Base-by-base conservation (phyloP, 2,113 vertebrate genomes). In the Dromiciops gliroides region DNA sequence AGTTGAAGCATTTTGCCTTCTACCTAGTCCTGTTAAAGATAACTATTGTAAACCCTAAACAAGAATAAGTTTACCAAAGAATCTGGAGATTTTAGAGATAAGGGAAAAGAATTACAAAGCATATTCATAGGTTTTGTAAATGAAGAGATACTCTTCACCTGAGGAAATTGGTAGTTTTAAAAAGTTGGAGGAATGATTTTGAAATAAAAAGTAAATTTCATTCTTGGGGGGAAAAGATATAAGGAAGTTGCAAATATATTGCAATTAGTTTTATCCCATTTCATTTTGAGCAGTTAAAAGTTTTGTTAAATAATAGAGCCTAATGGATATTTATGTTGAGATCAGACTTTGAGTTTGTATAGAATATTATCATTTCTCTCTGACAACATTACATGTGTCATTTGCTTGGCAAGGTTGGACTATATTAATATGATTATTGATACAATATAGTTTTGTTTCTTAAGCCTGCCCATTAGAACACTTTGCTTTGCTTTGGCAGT, bases 241-340 rank as follows among this genome's bases (percentile, higher is more conserved):
- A 95, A 96, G 96, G 97, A 97, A 96, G 95, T 95, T 97, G 96
- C 97, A 98, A 97, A 97, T 96, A 60, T 95, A 97, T 94, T 97
- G 48, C 95, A 94, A 96, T 97, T 97, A 96, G 89, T 97, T 98
- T 98, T 47, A 94, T 98, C 96, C 91, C 51, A 37, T 97, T 97
- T 97, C 97, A 67, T 96, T 98, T 97, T 97, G 97, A 95, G 93
- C 93, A 97, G 48, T 96, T 95, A 1, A 51, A 95, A 97, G 31
- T 88, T 91, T 92, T 97, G 94, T 53, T 97, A 96, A 96, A 23
- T 83, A 95, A 94, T 94, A 88, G 95, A 97, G 95, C n/a, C 50
- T n/a, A 92, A 92, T 97, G 89, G 92, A 51, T 95, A 0, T 95
- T 90, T 97, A 91, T 96, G 95, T 48, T 95, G 96, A 97, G 95